phyloP scores from a whole-genome alignment of 2,888 invertebrate species.

The Amiota mariae region DNA sequence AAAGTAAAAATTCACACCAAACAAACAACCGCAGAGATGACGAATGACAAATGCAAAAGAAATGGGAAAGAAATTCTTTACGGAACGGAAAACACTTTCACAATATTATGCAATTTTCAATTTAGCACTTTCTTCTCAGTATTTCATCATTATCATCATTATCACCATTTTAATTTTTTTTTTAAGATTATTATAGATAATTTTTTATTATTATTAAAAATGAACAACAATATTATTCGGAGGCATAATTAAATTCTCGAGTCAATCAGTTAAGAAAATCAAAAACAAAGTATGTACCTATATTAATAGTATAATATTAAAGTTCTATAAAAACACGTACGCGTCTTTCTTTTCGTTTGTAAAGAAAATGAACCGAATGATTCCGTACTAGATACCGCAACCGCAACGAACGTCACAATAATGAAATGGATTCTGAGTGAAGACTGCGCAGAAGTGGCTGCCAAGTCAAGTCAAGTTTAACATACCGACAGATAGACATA shows the following conservation, averaged over 20 bases:
- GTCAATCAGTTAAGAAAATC: neutral
- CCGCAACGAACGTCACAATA: conserved; percentile 54
- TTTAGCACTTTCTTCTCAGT: conserved; percentile 36
- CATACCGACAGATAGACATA: too few species aligned
- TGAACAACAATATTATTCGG: neutral
- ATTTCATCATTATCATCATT: conserved; percentile 36
- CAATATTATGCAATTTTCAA: conserved; percentile 46
- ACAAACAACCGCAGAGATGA: conserved; percentile 44
- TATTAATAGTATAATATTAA: too few species aligned
- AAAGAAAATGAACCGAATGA: conserved; percentile 42
- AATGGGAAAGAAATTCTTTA: neutral
- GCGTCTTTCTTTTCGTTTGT: neutral
- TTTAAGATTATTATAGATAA: conserved; percentile 55
- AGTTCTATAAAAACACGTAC: too few species aligned
- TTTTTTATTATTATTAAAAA: conserved; percentile 22
- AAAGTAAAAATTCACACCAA: conserved; percentile 46
- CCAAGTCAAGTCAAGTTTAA: conserved; percentile 15
- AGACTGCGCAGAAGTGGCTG: conserved; percentile 57
- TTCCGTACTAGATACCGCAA: conserved; percentile 45
- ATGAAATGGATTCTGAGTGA: conserved; percentile 63
- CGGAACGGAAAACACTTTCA: conserved; percentile 9
- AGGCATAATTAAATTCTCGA: too few species aligned
- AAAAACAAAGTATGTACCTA: too few species aligned
- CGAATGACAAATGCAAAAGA: conserved; percentile 42
- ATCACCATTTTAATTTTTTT: conserved; percentile 21